Evolutionary conservation across 2,113 vertebrate genomes (phyloP), one percentile per base, ranked within the genome.

Genomic region (Reinhardtius hippoglossoides): DNA sequence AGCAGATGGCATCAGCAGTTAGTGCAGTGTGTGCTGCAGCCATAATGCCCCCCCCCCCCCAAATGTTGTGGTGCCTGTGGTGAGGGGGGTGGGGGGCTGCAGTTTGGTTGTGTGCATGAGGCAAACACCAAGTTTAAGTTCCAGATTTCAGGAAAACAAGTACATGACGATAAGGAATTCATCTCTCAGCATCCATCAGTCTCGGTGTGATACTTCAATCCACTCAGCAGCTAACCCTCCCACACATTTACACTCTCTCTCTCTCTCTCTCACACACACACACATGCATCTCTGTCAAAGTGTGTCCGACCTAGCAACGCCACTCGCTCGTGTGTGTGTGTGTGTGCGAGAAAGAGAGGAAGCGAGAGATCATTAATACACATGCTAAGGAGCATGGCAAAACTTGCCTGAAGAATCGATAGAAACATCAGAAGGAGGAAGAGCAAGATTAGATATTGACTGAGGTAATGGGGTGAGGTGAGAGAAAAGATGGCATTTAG

Each of bases 1-100:
- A 93, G 89, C 85, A 95, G 94, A 93, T 94, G 93, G 92, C 89
- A 82, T 84, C 75, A 93, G 82, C 78, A 84, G 88, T 81, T 86
- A 87, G 80, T 74, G 68, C 74, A 86, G 86, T 40, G 70, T 52
- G 69, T 44, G 12, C 35, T 57, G 61, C 54, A 60, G 67, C 31
- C 55, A 69, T 63, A 78, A 44, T 42, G 64, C 60, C 63, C 35
- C n/a, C 2, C 46, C 46, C 69, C 59, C 35, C 16, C 16, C 60
- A 8, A 40, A 40, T 40, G 37, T 12, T 9, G 37, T 40, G 40
- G 40, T 40, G n/a, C 40, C 42, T 23, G 3, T 4, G 23, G 35
- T 10, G 9, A 67, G 2, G 16, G 46, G 15, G 46, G 44, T 2
- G 44, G 14, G 44, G 44, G 68, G 18, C n/a, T 24, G 23, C 50